These are phyloP conservation scores for Ips nitidus DNA, from an alignment of 1,140 invertebrate species.

Conservation along the genomic window DNA sequence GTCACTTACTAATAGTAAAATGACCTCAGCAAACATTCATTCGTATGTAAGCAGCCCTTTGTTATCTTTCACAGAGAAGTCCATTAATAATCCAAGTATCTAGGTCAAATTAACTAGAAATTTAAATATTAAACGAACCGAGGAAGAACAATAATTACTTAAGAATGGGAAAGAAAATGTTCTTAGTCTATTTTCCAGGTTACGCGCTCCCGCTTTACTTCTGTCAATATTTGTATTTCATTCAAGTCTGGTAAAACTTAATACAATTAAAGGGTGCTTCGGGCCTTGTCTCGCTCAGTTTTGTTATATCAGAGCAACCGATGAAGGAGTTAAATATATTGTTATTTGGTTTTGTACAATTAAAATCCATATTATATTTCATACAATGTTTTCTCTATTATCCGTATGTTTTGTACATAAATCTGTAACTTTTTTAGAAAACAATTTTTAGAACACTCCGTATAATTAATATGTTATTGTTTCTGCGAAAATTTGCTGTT, in stretches of 20 bases:
- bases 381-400: too few species aligned
- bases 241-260: constrained; percentile 33
- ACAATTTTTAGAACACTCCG: too few species aligned
- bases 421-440: too few species aligned
- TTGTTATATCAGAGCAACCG: not conserved
- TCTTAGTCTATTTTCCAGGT: constrained; percentile 28
- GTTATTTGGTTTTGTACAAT: not conserved
- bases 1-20: too few species aligned
- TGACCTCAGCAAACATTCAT: too few species aligned
- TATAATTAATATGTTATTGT: too few species aligned
- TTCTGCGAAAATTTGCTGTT: too few species aligned
- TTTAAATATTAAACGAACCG: constrained; percentile 24
- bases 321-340: constrained; percentile 21
- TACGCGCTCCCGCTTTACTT: constrained; percentile 23
- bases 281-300: constrained; percentile 12
- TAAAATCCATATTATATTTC: too few species aligned
- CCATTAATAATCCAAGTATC: not conserved
- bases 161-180: constrained; percentile 27
- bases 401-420: too few species aligned
- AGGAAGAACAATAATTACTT: constrained; percentile 30
- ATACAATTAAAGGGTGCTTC: constrained; percentile 25
- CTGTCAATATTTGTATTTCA: constrained; percentile 30
- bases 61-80: too few species aligned
- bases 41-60: too few species aligned
- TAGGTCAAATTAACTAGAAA: constrained; percentile 29